Conservation (phyloP, 2,797 vertebrate species). For the Microtus californicus region DNA sequence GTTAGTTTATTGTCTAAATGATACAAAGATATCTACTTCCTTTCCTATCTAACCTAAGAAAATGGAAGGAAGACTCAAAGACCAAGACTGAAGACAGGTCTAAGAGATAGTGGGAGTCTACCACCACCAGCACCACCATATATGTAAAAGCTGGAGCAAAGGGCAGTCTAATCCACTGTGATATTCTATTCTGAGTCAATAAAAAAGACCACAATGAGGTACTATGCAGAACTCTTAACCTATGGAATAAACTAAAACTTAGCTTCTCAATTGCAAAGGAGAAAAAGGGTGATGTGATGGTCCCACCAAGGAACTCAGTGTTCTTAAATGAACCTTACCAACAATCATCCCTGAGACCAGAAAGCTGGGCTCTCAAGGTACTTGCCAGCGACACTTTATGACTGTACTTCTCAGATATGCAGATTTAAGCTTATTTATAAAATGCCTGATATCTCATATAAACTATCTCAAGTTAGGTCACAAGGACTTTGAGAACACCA, state of each 20-base stretch:
- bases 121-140: neutral
- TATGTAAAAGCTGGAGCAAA: neutral
- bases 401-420: neutral
- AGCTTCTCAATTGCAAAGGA: neutral
- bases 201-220: neutral
- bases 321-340: neutral
- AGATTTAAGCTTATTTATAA: constrained; percentile 47
- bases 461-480: neutral
- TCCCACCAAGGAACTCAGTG: neutral
- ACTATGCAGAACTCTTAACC: neutral
- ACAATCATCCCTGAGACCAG: neutral
- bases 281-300: neutral
- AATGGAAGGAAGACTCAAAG: neutral
- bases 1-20: neutral
- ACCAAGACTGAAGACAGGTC: neutral
- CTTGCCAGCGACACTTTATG: neutral
- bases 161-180: neutral
- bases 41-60: neutral
- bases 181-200: neutral
- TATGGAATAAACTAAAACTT: neutral
- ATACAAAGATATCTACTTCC: neutral
- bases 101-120: neutral
- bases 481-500: constrained; percentile 28
- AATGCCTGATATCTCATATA: constrained; percentile 17
- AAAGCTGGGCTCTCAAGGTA: neutral